Evolutionary conservation across 2,888 invertebrate species (phyloP), one percentile per base, ranked within the genome.

Genomic region (Lordiphosa fenestrarum): DNA sequence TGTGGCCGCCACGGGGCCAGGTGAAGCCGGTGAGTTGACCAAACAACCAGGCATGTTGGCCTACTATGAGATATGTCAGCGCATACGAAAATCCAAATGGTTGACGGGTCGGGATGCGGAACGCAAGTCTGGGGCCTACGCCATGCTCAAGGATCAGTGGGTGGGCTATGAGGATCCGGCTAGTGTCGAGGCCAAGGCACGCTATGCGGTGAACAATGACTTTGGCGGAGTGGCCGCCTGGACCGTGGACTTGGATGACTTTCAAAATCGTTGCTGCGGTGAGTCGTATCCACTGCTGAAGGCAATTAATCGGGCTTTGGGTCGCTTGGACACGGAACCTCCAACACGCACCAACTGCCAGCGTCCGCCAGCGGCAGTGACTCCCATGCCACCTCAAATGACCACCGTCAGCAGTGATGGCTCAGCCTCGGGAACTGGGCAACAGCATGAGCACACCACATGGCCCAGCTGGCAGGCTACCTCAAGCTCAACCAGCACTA

Each of bases 171-270:
- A 98, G 85, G 95, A 96, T 88, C 90, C 92, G 0, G 92, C 92
- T 58, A 96, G 96, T 10, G 92, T 96, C 12, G 92, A 91, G 60
- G 92, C 92, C 69, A 96, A 96, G 90, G 95, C 94, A 66, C 84
- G 93, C 71, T 97, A 95, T 91, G 94, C 96, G 0, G 90, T 92
- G 59, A 90, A 91, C 4, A 92, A 93, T 84, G 94, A 94, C 0
- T 92, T 94, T 60, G 96, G 95, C 0, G 97, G 97, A 4, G 93
- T 95, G 6, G 94, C 95, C 41, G 95, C 95, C 0, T 97, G 96
- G 96, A 96, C 96, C 0, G 91, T 96, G 2, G 97, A 97, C 86
- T 88, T 97, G 73, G 96, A 97, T 73, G 97, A 97, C 87, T 96
- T 95, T 86, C 92, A 92, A 69, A 97, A 97, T 88, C 91, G 92